Base-by-base conservation (phyloP, 2,888 invertebrate genomes). In the Harmothoe impar region DNA sequence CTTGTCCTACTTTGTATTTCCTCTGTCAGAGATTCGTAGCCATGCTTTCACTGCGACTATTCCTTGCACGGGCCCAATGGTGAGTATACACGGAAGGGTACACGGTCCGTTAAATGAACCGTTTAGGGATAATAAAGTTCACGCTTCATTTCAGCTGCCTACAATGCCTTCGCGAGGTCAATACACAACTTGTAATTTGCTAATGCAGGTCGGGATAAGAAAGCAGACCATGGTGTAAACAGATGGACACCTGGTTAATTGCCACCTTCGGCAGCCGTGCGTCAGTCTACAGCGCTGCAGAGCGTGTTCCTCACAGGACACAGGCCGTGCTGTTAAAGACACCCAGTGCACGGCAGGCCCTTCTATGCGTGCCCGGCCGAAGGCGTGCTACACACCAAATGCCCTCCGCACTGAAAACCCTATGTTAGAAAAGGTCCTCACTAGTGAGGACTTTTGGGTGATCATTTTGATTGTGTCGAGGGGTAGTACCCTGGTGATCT, bases 91-190 rank as follows among this genome's bases (percentile, higher is more conserved):
- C 15, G 31, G 72, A 72, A 72, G 72, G 20, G 72, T 72, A 29
- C 29, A 15, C 72, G 25, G 72, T 15, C 72, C 15, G 72, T 72
- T 25, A 25, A 29, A 29, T 72, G 72, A 72, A 29, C 29, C 72
- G 72, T 25, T 25, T 72, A 43, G 72, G 72, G 72, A 72, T 72
- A 72, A 72, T 72, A 72, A 72, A n/a, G 29, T 29, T 25, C 31
- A 72, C 29, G 72, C 72, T 29, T 29, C 29, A 29, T 72, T 72
- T 20, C 62, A 62, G 12, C 62, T 62, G 20, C 43, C 3, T 62
- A 62, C 62, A 29, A 15, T 29, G 72, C 72, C 29, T 72, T 7
- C 15, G 31, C 23, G 25, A 29, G 72, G 72, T 25, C 72, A 25
- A 25, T 72, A 72, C 5, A 15, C 0, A 29, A 72, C 72, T 29